These are phyloP conservation scores for Lepus americanus DNA, from an alignment of 2,113 vertebrate species.

Conservation along the genomic window DNA sequence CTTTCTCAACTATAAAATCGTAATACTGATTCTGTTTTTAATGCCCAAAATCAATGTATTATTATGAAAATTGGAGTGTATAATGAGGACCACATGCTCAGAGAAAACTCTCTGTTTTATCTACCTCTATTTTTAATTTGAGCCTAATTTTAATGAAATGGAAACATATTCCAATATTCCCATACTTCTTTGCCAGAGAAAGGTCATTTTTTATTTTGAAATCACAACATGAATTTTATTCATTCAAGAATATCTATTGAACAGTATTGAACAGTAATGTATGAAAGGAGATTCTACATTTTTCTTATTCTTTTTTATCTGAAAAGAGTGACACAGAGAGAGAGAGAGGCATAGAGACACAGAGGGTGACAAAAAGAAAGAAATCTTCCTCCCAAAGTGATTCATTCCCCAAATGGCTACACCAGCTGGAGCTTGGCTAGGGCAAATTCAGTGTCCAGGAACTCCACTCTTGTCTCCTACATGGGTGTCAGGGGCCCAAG, in stretches of 20 bases:
- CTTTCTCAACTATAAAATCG: background rate
- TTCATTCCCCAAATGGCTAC: no score
- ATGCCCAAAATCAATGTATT: background rate
- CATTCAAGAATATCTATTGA: background rate
- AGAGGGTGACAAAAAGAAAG: no score
- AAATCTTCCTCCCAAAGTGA: no score
- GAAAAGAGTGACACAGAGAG: no score
- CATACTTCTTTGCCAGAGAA: background rate
- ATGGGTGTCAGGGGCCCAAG: no score
- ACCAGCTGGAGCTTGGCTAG: no score
- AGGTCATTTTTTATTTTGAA: background rate
- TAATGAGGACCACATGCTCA: background rate
- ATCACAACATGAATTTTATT: background rate
- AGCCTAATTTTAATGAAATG: conserved; percentile 16
- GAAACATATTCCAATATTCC: background rate
- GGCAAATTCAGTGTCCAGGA: no score
- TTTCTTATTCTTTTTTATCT: background rate
- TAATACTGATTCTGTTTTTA: background rate
- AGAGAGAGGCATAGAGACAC: no score
- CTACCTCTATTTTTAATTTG: background rate
- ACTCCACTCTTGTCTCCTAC: no score
- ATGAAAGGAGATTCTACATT: background rate
- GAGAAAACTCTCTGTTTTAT: background rate
- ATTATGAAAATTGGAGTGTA: background rate
- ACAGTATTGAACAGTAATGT: background rate